Percentiles rank a stretch among this genome's conserved stretches.
Evolutionary conservation across 64 coral and sea anemone species (phyloP).

Genomic region (Cladopsammia gracilis): DNA sequence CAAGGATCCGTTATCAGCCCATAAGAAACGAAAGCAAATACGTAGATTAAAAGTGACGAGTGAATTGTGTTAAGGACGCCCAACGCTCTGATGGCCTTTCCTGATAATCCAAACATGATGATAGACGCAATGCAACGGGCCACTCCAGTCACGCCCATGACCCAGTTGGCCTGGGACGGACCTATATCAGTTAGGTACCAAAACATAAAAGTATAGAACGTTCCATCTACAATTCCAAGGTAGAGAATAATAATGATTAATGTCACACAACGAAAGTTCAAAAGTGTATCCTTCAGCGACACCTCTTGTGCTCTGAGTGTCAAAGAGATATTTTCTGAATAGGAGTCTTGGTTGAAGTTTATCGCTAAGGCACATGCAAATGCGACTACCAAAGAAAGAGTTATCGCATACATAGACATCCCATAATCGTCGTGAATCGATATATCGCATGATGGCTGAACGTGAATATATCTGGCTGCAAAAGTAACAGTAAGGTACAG

Average conservation of each 20-base stretch:
- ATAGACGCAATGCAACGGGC: not conserved
- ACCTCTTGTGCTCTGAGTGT: not conserved
- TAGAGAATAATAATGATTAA: conserved; percentile 38
- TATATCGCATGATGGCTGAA: not conserved
- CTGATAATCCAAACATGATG: conserved; percentile 16
- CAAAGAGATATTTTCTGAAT: not conserved
- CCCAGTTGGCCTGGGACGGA: not conserved
- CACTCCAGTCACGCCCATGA: conserved; percentile 34
- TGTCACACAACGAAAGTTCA: not conserved
- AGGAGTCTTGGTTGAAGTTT: not conserved
- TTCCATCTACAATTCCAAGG: conserved; percentile 41
- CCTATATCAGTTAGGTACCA: conserved; percentile 49
- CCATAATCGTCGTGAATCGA: not conserved
- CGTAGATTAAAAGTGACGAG: not conserved
- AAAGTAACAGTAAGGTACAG: not conserved
- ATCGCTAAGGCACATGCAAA: not conserved
- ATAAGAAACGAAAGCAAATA: conserved; percentile 16
- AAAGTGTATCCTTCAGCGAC: conserved; percentile 4
- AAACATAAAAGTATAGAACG: conserved; percentile 53
- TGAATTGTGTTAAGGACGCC: conserved; percentile 32
- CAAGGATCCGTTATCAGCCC: conserved; percentile 36
- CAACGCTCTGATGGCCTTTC: not conserved
- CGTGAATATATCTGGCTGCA: not conserved
- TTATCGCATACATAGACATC: not conserved
- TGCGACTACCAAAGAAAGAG: not conserved